Evolutionary conservation across 2,113 vertebrate genomes (phyloP).

Genomic region (Centropus bengalensis): DNA sequence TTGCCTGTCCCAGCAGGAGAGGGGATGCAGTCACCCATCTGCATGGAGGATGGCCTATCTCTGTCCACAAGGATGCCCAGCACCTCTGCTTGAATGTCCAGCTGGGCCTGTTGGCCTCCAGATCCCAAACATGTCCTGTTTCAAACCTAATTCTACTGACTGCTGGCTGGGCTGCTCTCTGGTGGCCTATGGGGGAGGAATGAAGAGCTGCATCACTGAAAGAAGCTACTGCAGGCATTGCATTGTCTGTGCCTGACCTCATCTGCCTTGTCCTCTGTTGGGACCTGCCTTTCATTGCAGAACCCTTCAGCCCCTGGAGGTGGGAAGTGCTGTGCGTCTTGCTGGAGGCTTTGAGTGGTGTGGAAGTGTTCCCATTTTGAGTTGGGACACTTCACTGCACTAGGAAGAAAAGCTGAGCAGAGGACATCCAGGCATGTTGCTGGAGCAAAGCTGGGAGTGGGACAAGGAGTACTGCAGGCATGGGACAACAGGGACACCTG

Average conservation of each 20-base stretch:
- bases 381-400: neutral
- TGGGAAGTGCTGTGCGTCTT: fast-evolving
- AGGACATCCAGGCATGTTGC: neutral
- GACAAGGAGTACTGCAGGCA: neutral
- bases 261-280: neutral
- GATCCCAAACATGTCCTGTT: neutral
- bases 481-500: fast-evolving
- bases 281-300: neutral
- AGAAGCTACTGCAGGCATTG: neutral
- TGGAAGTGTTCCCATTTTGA: neutral
- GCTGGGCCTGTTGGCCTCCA: neutral
- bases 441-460: neutral
- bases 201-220: fast-evolving
- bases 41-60: neutral
- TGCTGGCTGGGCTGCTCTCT: neutral
- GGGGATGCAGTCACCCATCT: neutral
- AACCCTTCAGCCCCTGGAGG: neutral
- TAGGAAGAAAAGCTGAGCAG: neutral
- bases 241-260: fast-evolving
- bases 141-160: neutral
- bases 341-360: fast-evolving
- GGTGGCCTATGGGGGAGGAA: fast-evolving
- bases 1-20: neutral
- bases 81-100: neutral
- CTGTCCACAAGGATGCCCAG: fast-evolving